These are phyloP conservation scores for Phalacrocorax carbo DNA, from an alignment of 2,113 vertebrate species.

Conservation along the genomic window DNA sequence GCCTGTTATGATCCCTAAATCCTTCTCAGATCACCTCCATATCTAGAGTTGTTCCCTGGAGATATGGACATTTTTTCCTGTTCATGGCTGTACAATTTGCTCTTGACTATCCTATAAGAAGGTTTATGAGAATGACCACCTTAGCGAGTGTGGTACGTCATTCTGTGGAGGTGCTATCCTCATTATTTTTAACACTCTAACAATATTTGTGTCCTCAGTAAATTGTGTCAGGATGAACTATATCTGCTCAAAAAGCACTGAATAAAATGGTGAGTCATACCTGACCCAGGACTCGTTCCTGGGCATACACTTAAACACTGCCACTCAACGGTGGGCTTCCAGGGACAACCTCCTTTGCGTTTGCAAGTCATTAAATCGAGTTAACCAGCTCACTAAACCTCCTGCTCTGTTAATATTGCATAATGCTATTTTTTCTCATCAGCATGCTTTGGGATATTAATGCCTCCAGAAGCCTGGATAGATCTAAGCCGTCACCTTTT, in stretches of 20 bases:
- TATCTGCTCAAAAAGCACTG: background rate
- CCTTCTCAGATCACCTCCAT: background rate
- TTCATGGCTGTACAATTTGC: background rate
- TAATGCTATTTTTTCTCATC: constrained; percentile 2
- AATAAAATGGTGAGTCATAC: constrained; percentile 43
- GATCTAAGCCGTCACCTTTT: constrained; percentile 44
- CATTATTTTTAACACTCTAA: constrained; percentile 33
- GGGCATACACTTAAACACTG: background rate
- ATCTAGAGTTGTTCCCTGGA: background rate
- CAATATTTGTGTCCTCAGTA: constrained; percentile 20
- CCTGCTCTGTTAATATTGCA: background rate
- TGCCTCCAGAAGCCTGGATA: constrained; percentile 29
- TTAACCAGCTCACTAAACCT: constrained; percentile 12
- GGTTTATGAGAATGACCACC: background rate
- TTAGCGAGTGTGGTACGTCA: background rate
- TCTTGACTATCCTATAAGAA: background rate
- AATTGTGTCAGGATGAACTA: constrained; percentile 15
- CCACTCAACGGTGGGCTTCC: background rate
- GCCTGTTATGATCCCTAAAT: background rate
- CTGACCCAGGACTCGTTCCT: background rate
- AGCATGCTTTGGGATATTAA: constrained; percentile 24
- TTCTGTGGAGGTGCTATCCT: background rate
- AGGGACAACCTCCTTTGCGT: background rate
- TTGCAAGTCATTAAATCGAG: background rate
- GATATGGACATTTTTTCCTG: background rate